phyloP scores from a whole-genome alignment of 2,888 invertebrate genomes.

The Barypeithes pellucidus region DNA sequence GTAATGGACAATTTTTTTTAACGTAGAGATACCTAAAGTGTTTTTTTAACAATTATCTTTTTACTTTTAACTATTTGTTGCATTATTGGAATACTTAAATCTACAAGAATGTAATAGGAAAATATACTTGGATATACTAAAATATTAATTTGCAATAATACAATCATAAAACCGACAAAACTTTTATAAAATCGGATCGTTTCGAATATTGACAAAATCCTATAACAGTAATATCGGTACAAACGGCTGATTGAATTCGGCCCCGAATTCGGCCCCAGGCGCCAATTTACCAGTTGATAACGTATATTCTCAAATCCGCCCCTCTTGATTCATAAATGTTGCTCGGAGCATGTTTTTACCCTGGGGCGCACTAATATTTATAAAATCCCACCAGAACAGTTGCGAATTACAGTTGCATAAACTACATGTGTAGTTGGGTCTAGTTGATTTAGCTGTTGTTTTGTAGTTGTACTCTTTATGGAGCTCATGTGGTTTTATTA shows the following conservation, averaged over 20 bases:
- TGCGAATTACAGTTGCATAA: constrained; percentile 54
- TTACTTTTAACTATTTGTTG: too few species aligned
- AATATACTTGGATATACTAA: too few species aligned
- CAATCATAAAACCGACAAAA: neutral
- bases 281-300: constrained; percentile 50
- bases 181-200: constrained; percentile 7
- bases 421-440: constrained; percentile 54
- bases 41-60: too few species aligned
- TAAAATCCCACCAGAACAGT: constrained; percentile 58
- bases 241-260: constrained; percentile 49
- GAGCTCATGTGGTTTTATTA: constrained; percentile 9
- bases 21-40: too few species aligned
- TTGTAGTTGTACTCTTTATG: constrained; percentile 8
- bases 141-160: neutral
- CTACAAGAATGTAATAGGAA: too few species aligned
- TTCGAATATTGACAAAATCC: constrained; percentile 8
- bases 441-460: constrained; percentile 36
- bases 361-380: constrained; percentile 57
- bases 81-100: too few species aligned
- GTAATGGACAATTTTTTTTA: too few species aligned
- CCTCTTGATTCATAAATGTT: constrained; percentile 48
- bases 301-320: constrained; percentile 49
- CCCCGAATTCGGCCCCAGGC: constrained; percentile 45
- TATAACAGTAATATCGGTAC: constrained; percentile 16
- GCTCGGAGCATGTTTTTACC: constrained; percentile 41